Evolutionary conservation across 2,113 vertebrate genomes (phyloP).

Genomic region (Siniperca chuatsi): DNA sequence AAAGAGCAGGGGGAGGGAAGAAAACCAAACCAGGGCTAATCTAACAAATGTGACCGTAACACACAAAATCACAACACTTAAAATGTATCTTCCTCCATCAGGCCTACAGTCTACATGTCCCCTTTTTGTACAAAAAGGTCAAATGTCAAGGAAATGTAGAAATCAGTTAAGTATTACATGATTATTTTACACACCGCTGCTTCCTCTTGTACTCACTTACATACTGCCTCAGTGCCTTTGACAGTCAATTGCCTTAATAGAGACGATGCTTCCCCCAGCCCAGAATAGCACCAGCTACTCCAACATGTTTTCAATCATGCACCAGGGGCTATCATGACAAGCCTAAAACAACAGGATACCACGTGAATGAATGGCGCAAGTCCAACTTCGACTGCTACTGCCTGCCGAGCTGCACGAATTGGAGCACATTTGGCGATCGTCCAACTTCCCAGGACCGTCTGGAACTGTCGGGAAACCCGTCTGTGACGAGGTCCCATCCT

Average conservation of each 20-base stretch:
- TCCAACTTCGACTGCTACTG: slow-evolving; percentile 53
- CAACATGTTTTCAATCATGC: slow-evolving; percentile 74
- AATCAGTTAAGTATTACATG: slow-evolving; percentile 18
- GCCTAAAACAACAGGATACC: slow-evolving; percentile 75
- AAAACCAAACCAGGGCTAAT: slow-evolving; percentile 33
- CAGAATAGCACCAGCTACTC: slow-evolving; percentile 56
- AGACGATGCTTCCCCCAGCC: slow-evolving; percentile 35
- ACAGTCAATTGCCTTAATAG: slow-evolving; percentile 59
- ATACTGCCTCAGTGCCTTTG: slow-evolving; percentile 24
- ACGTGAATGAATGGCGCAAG: slow-evolving; percentile 70
- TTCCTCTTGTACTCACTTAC: slow-evolving; percentile 47
- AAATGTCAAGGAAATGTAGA: not conserved
- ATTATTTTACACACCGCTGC: slow-evolving; percentile 44
- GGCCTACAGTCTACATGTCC: not conserved
- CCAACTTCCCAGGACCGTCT: slow-evolving; percentile 56
- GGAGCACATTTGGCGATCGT: slow-evolving; percentile 29
- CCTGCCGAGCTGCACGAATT: slow-evolving; percentile 46
- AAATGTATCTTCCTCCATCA: not conserved
- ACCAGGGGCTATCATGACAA: slow-evolving; percentile 68
- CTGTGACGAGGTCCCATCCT: slow-evolving; percentile 36
- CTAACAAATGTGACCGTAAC: slow-evolving; percentile 19
- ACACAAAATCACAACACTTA: slow-evolving; percentile 29
- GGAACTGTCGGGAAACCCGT: slow-evolving; percentile 52
- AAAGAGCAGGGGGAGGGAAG: slow-evolving; percentile 8
- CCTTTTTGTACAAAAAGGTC: not conserved